Evolutionary conservation across 2,113 vertebrate genomes (phyloP).

Genomic region (Oreochromis niloticus): DNA sequence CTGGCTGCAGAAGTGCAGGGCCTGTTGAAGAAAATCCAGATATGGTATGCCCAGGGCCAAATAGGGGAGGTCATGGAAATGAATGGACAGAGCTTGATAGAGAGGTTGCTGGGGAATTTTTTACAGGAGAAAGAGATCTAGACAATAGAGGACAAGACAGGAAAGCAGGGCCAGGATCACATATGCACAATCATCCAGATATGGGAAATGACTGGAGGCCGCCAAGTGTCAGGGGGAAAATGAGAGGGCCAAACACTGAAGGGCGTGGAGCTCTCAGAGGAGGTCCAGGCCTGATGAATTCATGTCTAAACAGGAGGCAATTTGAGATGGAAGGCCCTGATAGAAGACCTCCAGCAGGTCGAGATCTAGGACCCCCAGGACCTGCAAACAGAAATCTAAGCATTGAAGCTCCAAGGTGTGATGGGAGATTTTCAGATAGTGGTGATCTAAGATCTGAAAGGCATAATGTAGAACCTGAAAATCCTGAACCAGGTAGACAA

Average conservation of each 20-base stretch:
- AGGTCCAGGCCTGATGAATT: neutral
- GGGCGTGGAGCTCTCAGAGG: neutral
- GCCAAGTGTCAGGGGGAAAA: slow-evolving; percentile 1
- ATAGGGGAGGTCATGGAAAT: slow-evolving; percentile 1
- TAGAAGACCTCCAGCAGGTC: slow-evolving; percentile 1
- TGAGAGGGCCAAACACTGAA: slow-evolving; percentile 9
- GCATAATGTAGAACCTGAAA: neutral
- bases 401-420: neutral
- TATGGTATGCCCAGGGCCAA: neutral
- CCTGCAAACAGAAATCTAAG: slow-evolving; percentile 1
- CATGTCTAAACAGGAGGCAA: slow-evolving; percentile 10
- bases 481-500: neutral
- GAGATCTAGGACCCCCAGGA: neutral
- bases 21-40: slow-evolving; percentile 1
- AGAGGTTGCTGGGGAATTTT: neutral
- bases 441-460: slow-evolving; percentile 7
- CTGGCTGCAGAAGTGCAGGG: neutral
- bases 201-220: slow-evolving; percentile 7
- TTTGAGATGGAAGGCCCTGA: slow-evolving; percentile 5
- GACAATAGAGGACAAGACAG: neutral
- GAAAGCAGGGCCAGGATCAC: neutral
- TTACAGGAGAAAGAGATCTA: neutral
- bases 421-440: slow-evolving; percentile 6
- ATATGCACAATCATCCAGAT: neutral
- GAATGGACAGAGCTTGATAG: slow-evolving; percentile 12